Evolutionary conservation across 2,797 vertebrate genomes (phyloP).

Genomic region (Parauchenoglanis punctatus): DNA sequence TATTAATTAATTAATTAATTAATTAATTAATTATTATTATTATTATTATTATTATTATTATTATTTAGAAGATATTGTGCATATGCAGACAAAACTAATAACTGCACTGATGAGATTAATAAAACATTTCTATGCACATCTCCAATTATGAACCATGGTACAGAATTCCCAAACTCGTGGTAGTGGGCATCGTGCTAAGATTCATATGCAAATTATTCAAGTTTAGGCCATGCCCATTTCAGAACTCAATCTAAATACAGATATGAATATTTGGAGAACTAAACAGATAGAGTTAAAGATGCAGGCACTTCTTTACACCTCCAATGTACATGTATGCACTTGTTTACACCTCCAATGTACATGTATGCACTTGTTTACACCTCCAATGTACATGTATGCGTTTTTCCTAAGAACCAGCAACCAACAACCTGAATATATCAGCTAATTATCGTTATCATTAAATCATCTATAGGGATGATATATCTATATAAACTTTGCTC

Average conservation of each 20-base stretch:
- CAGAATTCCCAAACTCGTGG: not conserved
- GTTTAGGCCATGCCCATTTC: not conserved
- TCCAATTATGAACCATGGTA: not conserved
- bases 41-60: too few relatives aligned
- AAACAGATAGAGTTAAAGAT: not conserved
- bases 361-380: not conserved
- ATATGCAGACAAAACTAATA: not conserved
- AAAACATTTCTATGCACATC: not conserved
- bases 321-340: not conserved
- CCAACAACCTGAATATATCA: not conserved
- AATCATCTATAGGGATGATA: conserved; percentile 14
- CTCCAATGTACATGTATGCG: too few relatives aligned
- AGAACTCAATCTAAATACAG: not conserved
- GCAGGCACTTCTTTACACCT: not conserved
- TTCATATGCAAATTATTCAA: not conserved
- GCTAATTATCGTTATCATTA: not conserved
- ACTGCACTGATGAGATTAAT: not conserved
- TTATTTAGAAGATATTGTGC: too few relatives aligned
- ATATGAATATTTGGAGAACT: not conserved
- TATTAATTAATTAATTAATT: too few relatives aligned
- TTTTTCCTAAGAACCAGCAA: not conserved
- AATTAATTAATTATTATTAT: too few relatives aligned
- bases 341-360: not conserved
- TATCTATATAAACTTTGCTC: conserved; percentile 21
- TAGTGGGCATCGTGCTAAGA: not conserved